A percentile compares a stretch with the other conserved stretches of the same genome.
Evolutionary conservation across 2,113 vertebrate genomes (phyloP).

Genomic region (Andinoacara biseriatus): DNA sequence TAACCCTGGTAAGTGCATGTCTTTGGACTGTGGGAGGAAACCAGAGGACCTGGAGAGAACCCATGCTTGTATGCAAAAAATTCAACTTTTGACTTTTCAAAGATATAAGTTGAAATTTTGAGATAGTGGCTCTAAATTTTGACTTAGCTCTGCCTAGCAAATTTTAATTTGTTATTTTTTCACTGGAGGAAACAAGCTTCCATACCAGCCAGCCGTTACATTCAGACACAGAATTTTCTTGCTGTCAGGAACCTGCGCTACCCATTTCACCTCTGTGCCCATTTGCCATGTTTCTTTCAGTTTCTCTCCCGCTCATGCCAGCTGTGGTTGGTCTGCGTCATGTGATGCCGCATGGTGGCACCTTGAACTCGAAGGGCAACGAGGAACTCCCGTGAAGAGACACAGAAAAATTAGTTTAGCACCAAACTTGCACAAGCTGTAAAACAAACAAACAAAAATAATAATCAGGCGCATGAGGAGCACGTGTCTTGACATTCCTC

Average conservation of each 20-base stretch:
- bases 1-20: no score
- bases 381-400: constrained; percentile 85
- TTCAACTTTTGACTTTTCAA: no score
- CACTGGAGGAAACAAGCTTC: neutral
- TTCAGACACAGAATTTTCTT: neutral
- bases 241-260: neutral
- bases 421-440: neutral
- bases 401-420: neutral
- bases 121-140: no score
- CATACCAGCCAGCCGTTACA: rapidly evolving
- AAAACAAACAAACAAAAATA: neutral
- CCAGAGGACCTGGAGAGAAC: no score
- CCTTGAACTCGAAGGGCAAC: constrained; percentile 88
- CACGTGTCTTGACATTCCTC: constrained; percentile 86
- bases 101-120: no score
- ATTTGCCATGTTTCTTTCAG: neutral
- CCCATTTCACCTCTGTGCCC: neutral
- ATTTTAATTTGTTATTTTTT: no score
- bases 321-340: constrained; percentile 85
- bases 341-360: constrained; percentile 87
- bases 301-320: constrained; percentile 90
- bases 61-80: no score
- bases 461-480: neutral
- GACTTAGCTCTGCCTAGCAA: no score
- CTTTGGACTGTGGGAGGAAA: no score